Evolutionary conservation across 2,888 invertebrate genomes (phyloP).

Genomic region (Conus canariensis): DNA sequence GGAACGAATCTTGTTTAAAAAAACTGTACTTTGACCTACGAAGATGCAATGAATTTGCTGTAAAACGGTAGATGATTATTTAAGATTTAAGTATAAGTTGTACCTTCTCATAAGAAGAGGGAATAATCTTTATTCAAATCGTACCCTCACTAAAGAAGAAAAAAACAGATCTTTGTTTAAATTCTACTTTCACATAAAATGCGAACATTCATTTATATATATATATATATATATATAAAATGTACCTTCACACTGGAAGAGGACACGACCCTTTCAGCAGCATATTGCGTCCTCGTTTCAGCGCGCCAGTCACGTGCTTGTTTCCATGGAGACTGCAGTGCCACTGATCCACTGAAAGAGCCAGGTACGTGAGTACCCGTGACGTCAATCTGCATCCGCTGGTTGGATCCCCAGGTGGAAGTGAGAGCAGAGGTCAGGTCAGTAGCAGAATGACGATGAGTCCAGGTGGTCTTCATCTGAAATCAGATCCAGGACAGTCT

Average conservation of each 20-base stretch:
- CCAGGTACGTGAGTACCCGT: constrained; percentile 13
- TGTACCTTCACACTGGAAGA: constrained; percentile 22
- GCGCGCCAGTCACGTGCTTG: constrained; percentile 33
- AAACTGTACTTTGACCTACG: too few relatives aligned
- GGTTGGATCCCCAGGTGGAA: constrained; percentile 6
- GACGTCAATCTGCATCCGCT: constrained; percentile 33
- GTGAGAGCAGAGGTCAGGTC: constrained; percentile 14
- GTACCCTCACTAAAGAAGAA: too few relatives aligned
- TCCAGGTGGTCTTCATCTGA: constrained; percentile 26
- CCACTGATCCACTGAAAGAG: constrained; percentile 10
- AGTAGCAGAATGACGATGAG: background rate
- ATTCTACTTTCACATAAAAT: too few relatives aligned
- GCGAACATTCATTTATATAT: too few relatives aligned
- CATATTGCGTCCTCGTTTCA: constrained; percentile 4
- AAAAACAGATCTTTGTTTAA: too few relatives aligned
- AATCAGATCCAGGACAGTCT: background rate
- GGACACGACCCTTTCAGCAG: constrained; percentile 25
- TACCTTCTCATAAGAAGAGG: too few relatives aligned
- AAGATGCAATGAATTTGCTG: too few relatives aligned
- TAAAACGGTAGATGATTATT: too few relatives aligned
- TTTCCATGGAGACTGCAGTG: constrained; percentile 3
- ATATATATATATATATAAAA: too few relatives aligned
- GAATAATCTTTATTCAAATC: too few relatives aligned
- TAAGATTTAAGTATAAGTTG: too few relatives aligned
- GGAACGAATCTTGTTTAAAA: too few relatives aligned